phyloP scores from a whole-genome alignment of 2,797 vertebrate genomes.

The Coregonus sp. region DNA sequence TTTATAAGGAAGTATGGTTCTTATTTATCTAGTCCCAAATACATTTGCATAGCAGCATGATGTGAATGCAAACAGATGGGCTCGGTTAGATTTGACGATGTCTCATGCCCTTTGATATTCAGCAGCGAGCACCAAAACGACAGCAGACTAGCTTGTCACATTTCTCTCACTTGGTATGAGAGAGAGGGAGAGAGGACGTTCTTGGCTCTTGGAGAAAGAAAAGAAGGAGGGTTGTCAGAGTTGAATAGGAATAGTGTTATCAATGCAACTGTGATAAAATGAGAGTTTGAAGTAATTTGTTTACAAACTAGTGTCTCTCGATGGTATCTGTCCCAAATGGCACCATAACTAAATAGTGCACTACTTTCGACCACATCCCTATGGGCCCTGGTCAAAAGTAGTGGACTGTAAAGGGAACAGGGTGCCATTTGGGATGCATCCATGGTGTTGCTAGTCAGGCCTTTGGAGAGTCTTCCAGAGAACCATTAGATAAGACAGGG shows the following conservation, averaged over 20 bases:
- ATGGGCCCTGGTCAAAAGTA: neutral
- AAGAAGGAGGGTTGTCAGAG: neutral
- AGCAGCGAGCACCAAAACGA: slow-evolving; percentile 26
- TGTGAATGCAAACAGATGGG: slow-evolving; percentile 31
- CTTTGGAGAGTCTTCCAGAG: neutral
- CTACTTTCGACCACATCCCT: neutral
- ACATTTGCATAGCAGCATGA: slow-evolving; percentile 5
- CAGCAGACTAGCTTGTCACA: slow-evolving; percentile 22
- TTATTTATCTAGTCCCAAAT: slow-evolving; percentile 14
- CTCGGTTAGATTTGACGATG: slow-evolving; percentile 30
- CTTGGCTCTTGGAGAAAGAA: neutral
- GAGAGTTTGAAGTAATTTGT: neutral
- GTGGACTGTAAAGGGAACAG: neutral
- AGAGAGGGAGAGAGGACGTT: no score
- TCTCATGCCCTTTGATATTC: slow-evolving; percentile 35
- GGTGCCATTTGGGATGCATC: neutral
- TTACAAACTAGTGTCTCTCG: neutral
- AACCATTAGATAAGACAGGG: neutral
- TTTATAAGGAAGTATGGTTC: slow-evolving; percentile 1
- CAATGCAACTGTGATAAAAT: neutral
- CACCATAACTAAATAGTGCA: neutral
- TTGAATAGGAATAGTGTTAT: neutral
- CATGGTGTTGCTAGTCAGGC: neutral
- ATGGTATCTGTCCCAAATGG: neutral
- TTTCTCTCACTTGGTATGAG: neutral